Conservation (phyloP, 2,797 vertebrate genomes). For the Ctenopoma kingsleyae region DNA sequence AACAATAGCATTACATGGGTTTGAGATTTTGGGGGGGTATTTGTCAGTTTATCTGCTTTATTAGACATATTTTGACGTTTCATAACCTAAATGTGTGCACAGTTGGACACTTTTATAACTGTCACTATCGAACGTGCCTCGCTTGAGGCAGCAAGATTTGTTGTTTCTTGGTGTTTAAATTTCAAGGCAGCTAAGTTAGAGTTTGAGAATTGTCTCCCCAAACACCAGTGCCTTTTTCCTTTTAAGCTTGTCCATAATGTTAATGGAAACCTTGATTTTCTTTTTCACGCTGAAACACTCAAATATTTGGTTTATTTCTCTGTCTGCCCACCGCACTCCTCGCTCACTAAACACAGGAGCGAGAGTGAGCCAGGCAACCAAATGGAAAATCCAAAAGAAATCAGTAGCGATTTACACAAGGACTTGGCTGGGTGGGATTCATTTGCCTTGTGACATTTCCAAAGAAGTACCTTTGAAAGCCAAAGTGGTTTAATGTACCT, state of each 20-base stretch:
- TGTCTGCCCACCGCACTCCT: constrained; percentile 33
- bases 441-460: constrained; percentile 83
- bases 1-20: not conserved
- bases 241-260: constrained; percentile 34
- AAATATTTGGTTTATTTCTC: constrained; percentile 49
- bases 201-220: constrained; percentile 3
- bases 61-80: not conserved
- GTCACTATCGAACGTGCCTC: not conserved
- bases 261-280: constrained; percentile 46
- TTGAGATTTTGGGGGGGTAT: not conserved
- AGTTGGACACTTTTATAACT: not conserved
- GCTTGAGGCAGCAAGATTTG: constrained; percentile 4
- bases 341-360: constrained; percentile 57
- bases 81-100: not conserved
- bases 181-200: not conserved
- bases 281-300: constrained; percentile 33
- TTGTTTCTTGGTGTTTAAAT: constrained; percentile 12
- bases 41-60: constrained; percentile 1
- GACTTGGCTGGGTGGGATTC: constrained; percentile 67
- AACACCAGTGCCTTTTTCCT: constrained; percentile 38
- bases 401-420: constrained; percentile 67
- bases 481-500: constrained; percentile 77
- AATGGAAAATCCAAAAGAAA: constrained; percentile 75
- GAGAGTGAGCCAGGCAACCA: constrained; percentile 43
- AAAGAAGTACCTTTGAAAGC: constrained; percentile 71